Conservation (phyloP, 2,113 vertebrate species). For the Sclerurus mexicanus region DNA sequence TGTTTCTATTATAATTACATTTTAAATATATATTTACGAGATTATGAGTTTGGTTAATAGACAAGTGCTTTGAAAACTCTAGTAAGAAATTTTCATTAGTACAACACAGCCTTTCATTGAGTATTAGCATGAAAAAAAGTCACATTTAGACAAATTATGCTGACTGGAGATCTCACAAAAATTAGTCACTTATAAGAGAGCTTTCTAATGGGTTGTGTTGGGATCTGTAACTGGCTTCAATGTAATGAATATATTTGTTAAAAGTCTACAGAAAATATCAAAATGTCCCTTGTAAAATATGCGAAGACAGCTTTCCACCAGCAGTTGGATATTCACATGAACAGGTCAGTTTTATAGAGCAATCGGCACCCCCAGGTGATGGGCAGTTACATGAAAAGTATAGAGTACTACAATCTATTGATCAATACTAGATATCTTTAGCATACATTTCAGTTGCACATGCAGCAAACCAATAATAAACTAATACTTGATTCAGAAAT, state of each 20-base stretch:
- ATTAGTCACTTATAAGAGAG: background rate
- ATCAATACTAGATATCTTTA: background rate
- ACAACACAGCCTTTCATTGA: background rate
- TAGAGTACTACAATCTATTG: background rate
- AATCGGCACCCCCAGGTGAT: background rate
- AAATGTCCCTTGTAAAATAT: background rate
- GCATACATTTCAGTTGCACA: background rate
- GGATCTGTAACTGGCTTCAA: background rate
- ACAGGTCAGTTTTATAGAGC: background rate
- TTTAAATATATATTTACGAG: background rate
- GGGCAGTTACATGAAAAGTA: background rate
- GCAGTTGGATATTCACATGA: background rate
- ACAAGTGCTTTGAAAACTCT: background rate
- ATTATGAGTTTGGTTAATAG: background rate
- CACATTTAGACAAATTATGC: background rate
- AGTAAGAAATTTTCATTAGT: background rate
- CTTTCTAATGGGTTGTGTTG: background rate
- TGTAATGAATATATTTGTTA: background rate
- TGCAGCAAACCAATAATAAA: background rate
- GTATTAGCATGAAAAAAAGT: background rate
- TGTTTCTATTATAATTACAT: background rate
- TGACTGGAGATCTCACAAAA: background rate
- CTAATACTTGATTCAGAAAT: background rate
- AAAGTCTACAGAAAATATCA: background rate
- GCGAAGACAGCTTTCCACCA: background rate